Conservation (phyloP, 2,113 vertebrate genomes). For the Neolamprologus hecqui region DNA sequence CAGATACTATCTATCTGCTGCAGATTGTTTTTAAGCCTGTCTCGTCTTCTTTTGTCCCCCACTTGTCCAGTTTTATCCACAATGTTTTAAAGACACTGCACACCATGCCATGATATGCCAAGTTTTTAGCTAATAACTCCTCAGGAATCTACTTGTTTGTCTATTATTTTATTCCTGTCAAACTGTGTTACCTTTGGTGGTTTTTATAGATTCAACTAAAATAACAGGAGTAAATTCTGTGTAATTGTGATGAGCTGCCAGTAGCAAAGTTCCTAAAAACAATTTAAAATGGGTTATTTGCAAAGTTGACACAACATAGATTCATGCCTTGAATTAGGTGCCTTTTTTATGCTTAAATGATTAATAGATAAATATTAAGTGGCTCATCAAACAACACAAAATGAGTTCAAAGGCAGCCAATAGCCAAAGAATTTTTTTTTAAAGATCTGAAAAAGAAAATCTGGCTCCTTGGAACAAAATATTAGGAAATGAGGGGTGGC, state of each 20-base stretch:
- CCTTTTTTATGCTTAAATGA: not conserved
- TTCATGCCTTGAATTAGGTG: not conserved
- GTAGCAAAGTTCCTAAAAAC: not conserved
- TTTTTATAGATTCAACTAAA: not conserved
- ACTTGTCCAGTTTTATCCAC: not conserved
- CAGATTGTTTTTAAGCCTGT: not conserved
- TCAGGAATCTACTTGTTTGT: not conserved
- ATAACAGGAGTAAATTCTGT: not conserved
- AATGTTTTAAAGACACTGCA: not conserved
- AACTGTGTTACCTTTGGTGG: not conserved
- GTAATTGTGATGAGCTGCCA: not conserved
- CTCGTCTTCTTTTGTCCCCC: not conserved
- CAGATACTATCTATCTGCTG: not conserved
- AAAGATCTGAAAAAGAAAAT: not conserved
- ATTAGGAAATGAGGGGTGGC: not conserved
- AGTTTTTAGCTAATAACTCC: not conserved
- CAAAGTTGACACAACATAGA: not conserved
- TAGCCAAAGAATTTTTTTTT: not conserved
- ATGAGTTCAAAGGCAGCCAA: not conserved
- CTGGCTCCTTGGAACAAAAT: not conserved
- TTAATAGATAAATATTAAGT: not conserved
- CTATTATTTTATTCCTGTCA: not conserved
- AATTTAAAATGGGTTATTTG: not conserved
- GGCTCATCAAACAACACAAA: not conserved
- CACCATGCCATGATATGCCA: not conserved